These are phyloP conservation scores for Bradypodion ventrale DNA, from an alignment of 2,797 vertebrate species.

Conservation along the genomic window DNA sequence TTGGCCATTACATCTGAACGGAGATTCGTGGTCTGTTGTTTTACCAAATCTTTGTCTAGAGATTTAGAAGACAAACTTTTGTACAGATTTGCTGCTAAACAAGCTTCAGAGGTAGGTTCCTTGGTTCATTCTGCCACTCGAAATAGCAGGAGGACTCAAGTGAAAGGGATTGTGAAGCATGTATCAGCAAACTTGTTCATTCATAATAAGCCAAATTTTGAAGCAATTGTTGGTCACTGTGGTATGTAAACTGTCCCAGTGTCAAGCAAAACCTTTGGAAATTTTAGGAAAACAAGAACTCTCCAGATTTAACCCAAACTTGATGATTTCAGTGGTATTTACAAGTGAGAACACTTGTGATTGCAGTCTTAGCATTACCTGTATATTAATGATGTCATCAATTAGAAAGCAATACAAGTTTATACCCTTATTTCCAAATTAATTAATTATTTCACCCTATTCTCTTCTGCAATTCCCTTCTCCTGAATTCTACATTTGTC, in stretches of 20 bases:
- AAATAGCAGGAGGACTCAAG: not conserved
- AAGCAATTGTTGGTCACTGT: not conserved
- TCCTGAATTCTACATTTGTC: fast-evolving
- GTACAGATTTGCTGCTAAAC: not conserved
- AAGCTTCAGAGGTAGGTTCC: not conserved
- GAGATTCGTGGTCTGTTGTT: too few relatives aligned
- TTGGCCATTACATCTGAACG: too few relatives aligned
- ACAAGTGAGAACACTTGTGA: not conserved
- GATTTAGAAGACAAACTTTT: not conserved
- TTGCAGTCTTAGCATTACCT: constrained; percentile 19
- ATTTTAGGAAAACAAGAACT: not conserved
- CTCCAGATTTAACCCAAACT: not conserved
- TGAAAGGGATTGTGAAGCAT: not conserved
- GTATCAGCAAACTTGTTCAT: not conserved
- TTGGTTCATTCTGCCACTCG: not conserved
- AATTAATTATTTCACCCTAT: constrained; percentile 23
- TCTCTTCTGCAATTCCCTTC: constrained; percentile 4
- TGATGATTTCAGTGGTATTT: constrained; percentile 6
- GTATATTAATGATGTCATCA: constrained; percentile 34
- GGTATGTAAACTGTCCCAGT: not conserved
- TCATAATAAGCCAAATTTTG: not conserved
- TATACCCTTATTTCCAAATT: constrained; percentile 28
- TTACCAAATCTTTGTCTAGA: not conserved
- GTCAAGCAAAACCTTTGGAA: constrained; percentile 29
- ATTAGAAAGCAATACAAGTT: constrained; percentile 39